phyloP scores from a whole-genome alignment of 2,797 vertebrate species.

The Dermochelys coriacea region DNA sequence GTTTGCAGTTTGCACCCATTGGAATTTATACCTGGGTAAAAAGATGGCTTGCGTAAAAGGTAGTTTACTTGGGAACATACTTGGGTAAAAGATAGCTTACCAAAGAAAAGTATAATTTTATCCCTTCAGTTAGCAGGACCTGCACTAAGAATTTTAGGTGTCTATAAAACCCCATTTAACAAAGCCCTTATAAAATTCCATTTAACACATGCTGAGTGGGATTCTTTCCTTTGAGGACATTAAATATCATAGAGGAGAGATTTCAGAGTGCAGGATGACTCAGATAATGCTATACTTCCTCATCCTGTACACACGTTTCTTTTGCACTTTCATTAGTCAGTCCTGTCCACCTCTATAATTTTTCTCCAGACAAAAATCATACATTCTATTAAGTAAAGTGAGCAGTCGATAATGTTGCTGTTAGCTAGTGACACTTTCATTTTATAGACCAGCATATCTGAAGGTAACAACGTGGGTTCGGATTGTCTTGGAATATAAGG shows the following conservation, averaged over 20 bases:
- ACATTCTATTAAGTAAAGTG: conserved; percentile 12
- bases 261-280: conserved; percentile 1
- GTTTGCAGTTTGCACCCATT: conserved; percentile 73
- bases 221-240: conserved; percentile 55
- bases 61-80: conserved; percentile 61
- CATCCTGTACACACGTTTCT: not conserved
- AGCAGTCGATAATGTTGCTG: conserved; percentile 31
- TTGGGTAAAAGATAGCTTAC: conserved; percentile 74
- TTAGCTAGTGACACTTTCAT: conserved; percentile 16
- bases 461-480: not conserved
- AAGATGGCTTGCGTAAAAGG: conserved; percentile 63
- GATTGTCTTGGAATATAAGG: conserved; percentile 21
- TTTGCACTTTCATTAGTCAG: conserved; percentile 11
- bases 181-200: conserved; percentile 61
- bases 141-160: conserved; percentile 48
- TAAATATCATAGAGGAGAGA: conserved; percentile 21
- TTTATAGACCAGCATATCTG: conserved; percentile 1
- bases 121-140: conserved; percentile 62
- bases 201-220: conserved; percentile 55
- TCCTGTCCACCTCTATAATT: conserved; percentile 9
- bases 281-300: conserved; percentile 33
- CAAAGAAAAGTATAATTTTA: conserved; percentile 75
- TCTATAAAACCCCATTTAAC: conserved; percentile 54
- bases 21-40: conserved; percentile 79
- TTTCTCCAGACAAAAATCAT: conserved; percentile 11